phyloP scores from a whole-genome alignment of 1,140 invertebrate species.

The Caenorhabditis brenneri region DNA sequence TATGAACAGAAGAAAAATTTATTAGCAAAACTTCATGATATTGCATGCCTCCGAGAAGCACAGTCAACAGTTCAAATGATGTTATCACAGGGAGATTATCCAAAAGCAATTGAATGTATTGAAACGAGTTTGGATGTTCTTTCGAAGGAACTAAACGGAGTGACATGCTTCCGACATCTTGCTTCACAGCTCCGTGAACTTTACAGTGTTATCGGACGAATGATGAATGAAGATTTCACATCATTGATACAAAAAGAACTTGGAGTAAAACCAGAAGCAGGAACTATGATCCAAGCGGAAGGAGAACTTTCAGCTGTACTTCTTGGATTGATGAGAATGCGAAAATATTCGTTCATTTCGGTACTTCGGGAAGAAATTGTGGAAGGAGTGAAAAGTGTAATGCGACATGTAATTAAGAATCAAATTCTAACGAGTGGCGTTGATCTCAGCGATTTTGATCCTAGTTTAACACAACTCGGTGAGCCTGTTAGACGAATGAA shows the following conservation, averaged over 20 bases:
- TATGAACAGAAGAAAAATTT: conserved; percentile 60
- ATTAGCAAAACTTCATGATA: conserved; percentile 55
- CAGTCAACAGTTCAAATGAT: conserved; percentile 94
- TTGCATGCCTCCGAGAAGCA: conserved; percentile 84
- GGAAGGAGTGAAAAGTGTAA: conserved; percentile 66
- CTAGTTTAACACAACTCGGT: conserved; percentile 75
- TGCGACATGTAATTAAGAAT: conserved; percentile 65
- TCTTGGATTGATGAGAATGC: conserved; percentile 70
- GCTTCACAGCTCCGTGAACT: conserved; percentile 94
- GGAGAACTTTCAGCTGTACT: conserved; percentile 70
- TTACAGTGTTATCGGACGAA: conserved; percentile 92
- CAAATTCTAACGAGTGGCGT: conserved; percentile 61
- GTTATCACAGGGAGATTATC: conserved; percentile 93
- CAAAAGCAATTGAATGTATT: conserved; percentile 94
- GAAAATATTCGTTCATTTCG: conserved; percentile 68
- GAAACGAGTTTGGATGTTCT: conserved; percentile 93
- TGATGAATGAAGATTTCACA: conserved; percentile 92
- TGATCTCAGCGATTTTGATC: conserved; percentile 62
- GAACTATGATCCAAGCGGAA: conserved; percentile 45
- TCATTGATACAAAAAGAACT: conserved; percentile 88
- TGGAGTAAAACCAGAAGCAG: conserved; percentile 79
- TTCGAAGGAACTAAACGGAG: conserved; percentile 83
- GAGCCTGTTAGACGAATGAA: conserved; percentile 77
- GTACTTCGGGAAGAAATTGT: conserved; percentile 64
- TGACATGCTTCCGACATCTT: conserved; percentile 91